phyloP scores from a whole-genome alignment of 2,113 vertebrate genomes.

The Coreoperca whiteheadi region DNA sequence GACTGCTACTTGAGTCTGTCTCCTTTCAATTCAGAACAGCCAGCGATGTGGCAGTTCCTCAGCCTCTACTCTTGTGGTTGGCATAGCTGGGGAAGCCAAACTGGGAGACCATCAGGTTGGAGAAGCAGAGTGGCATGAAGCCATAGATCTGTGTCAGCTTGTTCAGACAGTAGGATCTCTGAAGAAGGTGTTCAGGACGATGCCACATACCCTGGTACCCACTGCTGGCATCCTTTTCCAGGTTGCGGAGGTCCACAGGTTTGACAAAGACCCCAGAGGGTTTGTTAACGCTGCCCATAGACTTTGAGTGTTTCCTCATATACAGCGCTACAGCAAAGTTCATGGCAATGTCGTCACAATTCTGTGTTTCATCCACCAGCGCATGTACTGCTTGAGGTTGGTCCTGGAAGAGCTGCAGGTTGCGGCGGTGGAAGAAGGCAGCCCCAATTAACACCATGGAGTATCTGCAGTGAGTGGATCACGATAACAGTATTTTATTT shows the following conservation, averaged over 20 bases:
- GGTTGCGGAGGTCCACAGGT: constrained; percentile 91
- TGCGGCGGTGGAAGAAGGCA: constrained; percentile 90
- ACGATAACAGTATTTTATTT: not conserved
- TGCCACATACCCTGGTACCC: constrained; percentile 97
- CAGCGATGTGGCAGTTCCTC: constrained; percentile 21
- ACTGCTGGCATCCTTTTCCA: constrained; percentile 91
- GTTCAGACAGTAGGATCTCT: constrained; percentile 95
- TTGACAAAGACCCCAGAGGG: constrained; percentile 93
- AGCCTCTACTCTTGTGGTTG: constrained; percentile 90
- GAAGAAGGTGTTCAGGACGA: constrained; percentile 92
- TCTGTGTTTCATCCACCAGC: constrained; percentile 93
- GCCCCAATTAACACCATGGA: constrained; percentile 96
- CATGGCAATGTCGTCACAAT: constrained; percentile 95
- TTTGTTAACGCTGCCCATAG: constrained; percentile 62
- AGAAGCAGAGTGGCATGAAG: constrained; percentile 92
- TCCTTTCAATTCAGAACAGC: not conserved
- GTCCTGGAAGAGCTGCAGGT: constrained; percentile 91
- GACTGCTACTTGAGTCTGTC: not conserved
- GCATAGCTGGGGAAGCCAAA: constrained; percentile 96
- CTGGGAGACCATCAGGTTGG: constrained; percentile 96
- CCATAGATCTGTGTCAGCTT: constrained; percentile 89
- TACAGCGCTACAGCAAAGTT: constrained; percentile 91
- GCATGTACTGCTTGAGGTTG: constrained; percentile 86
- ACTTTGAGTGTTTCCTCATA: constrained; percentile 51
- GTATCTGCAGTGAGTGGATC: constrained; percentile 79